Percentiles rank a stretch among this genome's conserved stretches.
Evolutionary conservation across 2,113 vertebrate species (phyloP).

Genomic region (Actenoides lindsayi): DNA sequence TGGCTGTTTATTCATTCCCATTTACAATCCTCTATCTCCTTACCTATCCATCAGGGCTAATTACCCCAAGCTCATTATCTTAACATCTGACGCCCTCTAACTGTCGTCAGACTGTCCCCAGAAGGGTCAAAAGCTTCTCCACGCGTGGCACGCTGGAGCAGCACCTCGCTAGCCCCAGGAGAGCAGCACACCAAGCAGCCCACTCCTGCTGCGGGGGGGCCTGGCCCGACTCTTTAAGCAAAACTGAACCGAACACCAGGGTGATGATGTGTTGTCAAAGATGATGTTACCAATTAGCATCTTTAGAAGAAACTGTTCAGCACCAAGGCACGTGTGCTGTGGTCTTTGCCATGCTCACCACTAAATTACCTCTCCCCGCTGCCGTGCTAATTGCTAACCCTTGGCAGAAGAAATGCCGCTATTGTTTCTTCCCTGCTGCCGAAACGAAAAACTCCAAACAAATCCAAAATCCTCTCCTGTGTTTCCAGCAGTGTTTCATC

Average conservation of each 20-base stretch:
- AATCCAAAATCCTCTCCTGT: neutral
- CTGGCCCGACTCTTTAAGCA: neutral
- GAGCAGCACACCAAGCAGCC: neutral
- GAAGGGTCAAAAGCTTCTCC: accelerated
- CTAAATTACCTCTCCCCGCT: neutral
- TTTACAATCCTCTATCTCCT: neutral
- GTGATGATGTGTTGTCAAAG: neutral
- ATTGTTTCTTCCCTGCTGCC: neutral
- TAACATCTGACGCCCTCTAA: neutral
- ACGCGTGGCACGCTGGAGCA: accelerated
- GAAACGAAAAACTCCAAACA: neutral
- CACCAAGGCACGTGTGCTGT: neutral
- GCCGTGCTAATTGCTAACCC: neutral
- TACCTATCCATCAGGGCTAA: neutral
- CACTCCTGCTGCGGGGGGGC: neutral
- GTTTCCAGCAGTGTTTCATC: constrained; percentile 7
- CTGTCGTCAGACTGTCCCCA: accelerated
- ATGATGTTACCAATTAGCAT: neutral
- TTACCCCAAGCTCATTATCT: neutral
- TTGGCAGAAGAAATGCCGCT: neutral
- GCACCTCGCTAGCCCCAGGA: accelerated
- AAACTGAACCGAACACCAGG: neutral
- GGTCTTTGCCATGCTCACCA: neutral
- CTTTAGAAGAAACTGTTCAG: neutral
- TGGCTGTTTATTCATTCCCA: neutral